These are phyloP conservation scores for Chelonia mydas DNA, from an alignment of 2,797 vertebrate species.

Conservation along the genomic window DNA sequence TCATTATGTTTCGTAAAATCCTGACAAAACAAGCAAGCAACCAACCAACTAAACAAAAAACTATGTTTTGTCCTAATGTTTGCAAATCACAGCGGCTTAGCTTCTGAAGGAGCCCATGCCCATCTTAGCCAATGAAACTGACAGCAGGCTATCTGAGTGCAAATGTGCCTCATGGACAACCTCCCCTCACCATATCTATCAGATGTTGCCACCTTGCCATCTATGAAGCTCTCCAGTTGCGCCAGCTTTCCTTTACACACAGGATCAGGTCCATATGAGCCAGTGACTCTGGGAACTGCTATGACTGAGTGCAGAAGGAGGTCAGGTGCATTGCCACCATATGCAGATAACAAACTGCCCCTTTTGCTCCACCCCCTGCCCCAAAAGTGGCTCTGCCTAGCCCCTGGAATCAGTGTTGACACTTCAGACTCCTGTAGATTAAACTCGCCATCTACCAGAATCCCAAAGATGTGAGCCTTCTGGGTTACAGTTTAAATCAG, in stretches of 20 bases:
- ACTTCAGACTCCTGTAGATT: no score
- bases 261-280: accelerated
- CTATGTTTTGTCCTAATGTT: background rate
- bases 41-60: background rate
- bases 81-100: background rate
- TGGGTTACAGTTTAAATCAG: no score
- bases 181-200: background rate
- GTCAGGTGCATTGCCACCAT: background rate
- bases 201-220: background rate
- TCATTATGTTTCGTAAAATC: background rate
- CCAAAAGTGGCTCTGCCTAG: no score
- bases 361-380: no score
- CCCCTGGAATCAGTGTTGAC: no score
- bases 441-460: no score
- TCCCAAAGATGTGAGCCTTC: no score
- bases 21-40: background rate
- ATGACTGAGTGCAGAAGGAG: background rate
- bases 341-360: background rate
- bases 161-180: background rate
- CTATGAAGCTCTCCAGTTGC: background rate
- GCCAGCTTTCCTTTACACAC: background rate
- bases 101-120: background rate
- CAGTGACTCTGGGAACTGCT: background rate
- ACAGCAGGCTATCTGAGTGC: accelerated
- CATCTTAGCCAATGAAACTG: background rate